A percentile compares a stretch with the other conserved stretches of the same genome.
These are phyloP conservation scores for Myotis vivesi DNA, from an alignment of 2,797 vertebrate species.

Conservation along the genomic window DNA sequence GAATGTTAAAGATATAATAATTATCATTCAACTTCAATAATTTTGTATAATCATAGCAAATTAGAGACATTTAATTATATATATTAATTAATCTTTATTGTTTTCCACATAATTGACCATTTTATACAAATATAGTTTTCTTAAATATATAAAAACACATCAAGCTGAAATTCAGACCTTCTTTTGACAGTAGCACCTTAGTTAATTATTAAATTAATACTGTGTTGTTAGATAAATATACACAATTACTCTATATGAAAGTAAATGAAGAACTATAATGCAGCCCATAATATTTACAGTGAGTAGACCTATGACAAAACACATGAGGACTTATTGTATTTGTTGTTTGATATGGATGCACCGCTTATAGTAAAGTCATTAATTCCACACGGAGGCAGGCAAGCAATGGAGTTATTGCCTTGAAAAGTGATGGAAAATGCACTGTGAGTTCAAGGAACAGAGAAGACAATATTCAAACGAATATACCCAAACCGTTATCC, in stretches of 20 bases:
- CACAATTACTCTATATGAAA: background rate
- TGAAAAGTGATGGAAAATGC: background rate
- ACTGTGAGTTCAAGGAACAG: background rate
- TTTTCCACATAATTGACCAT: background rate
- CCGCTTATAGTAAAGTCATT: background rate
- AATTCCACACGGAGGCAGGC: background rate
- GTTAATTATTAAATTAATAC: slow-evolving; percentile 15
- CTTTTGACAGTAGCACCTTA: background rate
- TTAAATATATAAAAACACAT: background rate
- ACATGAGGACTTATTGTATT: background rate
- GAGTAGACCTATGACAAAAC: background rate
- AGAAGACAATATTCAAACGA: background rate
- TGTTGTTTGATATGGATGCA: background rate
- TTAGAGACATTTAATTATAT: background rate
- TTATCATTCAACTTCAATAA: background rate
- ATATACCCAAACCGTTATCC: background rate
- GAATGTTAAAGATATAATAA: slow-evolving; percentile 46
- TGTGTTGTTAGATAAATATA: background rate
- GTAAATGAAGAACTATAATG: background rate
- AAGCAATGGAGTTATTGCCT: background rate
- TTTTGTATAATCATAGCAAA: background rate
- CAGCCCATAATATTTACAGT: background rate
- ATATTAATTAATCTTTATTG: background rate
- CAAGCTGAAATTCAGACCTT: background rate
- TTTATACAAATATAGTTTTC: slow-evolving; percentile 3